phyloP scores from a whole-genome alignment of 2,797 vertebrate genomes.

The Microhierax caerulescens region DNA sequence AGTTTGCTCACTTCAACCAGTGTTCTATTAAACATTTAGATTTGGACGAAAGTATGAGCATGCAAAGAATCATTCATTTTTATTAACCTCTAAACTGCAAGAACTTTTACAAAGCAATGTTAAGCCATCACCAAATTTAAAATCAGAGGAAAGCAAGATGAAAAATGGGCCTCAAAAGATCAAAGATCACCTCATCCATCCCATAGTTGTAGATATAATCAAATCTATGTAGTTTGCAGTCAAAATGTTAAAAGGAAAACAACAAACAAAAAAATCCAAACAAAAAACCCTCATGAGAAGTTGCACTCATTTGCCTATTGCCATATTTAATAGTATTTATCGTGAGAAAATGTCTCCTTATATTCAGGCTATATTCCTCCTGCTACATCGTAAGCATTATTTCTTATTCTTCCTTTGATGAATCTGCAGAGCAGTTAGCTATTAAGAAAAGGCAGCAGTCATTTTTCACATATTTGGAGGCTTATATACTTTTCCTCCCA shows the following conservation, averaged over 20 bases:
- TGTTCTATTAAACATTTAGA: not conserved
- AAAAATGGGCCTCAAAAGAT: not conserved
- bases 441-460: not conserved
- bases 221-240: not conserved
- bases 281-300: not conserved
- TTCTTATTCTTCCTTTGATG: not conserved
- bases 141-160: not conserved
- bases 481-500: not conserved
- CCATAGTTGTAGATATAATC: not conserved
- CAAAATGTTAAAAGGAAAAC: not conserved
- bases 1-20: not conserved
- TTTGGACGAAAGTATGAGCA: not conserved
- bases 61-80: not conserved
- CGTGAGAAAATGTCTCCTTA: not conserved
- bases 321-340: not conserved
- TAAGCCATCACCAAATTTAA: not conserved
- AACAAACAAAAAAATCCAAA: too few species aligned
- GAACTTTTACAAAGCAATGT: not conserved
- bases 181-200: not conserved
- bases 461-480: not conserved
- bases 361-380: not conserved
- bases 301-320: not conserved
- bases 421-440: not conserved
- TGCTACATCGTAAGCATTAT: not conserved
- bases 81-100: not conserved